Percentiles rank a stretch among this genome's conserved stretches.
These are phyloP conservation scores for Urocyon cinereoargenteus DNA, from an alignment of 2,797 vertebrate genomes.

Conservation along the genomic window DNA sequence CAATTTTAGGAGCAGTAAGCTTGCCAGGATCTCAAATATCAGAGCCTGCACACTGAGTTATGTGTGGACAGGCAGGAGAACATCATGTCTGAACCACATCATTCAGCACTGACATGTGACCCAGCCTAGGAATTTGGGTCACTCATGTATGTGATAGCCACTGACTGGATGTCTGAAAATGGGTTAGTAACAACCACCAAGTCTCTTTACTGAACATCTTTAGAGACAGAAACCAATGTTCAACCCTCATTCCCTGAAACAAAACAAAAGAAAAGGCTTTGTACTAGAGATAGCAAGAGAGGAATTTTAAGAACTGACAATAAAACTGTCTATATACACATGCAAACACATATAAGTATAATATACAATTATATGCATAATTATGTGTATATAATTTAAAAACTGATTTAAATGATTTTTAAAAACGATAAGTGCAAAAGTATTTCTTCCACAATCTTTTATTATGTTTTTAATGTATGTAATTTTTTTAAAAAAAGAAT, in stretches of 20 bases:
- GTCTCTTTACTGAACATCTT: conserved; percentile 9
- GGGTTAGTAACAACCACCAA: conserved; percentile 42
- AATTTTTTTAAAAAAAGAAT: conserved; percentile 25
- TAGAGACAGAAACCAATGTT: neutral
- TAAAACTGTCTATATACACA: neutral
- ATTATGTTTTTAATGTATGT: neutral
- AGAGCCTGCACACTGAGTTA: conserved; percentile 68
- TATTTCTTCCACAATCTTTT: conserved; percentile 32
- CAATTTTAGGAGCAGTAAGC: conserved; percentile 75
- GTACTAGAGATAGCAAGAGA: neutral
- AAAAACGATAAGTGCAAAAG: neutral
- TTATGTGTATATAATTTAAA: neutral
- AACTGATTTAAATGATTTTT: neutral
- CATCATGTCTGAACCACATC: conserved; percentile 75
- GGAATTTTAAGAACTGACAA: conserved; percentile 40
- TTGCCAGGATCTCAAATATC: conserved; percentile 80
- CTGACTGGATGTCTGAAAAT: conserved; percentile 43
- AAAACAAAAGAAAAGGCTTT: neutral
- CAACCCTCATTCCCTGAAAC: neutral
- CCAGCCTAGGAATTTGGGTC: conserved; percentile 57
- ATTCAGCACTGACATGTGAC: conserved; percentile 71
- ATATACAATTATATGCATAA: neutral
- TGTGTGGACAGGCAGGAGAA: conserved; percentile 70
- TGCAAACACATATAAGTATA: neutral
- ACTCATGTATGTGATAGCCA: conserved; percentile 5